Conservation (phyloP, 2,797 vertebrate species). For the Synaphobranchus kaupii region DNA sequence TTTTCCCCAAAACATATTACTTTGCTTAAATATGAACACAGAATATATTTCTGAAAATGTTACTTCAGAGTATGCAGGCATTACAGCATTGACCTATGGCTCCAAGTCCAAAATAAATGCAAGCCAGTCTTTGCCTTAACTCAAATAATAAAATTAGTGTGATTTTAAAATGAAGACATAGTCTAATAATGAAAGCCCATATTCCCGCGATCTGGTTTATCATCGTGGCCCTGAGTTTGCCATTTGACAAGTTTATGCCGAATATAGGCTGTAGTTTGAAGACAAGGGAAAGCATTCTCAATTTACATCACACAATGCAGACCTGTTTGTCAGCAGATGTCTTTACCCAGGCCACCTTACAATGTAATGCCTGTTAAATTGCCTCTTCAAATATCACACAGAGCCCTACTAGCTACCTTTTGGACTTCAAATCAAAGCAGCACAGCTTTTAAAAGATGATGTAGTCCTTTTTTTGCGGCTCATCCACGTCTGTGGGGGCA, state of each 20-base stretch:
- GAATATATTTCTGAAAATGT: not conserved
- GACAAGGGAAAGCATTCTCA: conserved; percentile 17
- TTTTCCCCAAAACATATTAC: not conserved
- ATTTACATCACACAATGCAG: conserved; percentile 10
- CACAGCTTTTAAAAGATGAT: not conserved
- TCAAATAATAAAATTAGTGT: not conserved
- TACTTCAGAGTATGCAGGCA: not conserved
- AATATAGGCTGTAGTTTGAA: not conserved
- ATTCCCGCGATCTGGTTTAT: not conserved
- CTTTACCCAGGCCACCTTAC: not conserved
- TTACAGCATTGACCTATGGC: not conserved
- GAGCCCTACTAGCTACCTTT: not conserved
- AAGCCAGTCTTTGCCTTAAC: not conserved
- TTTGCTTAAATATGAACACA: not conserved
- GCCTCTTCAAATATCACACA: not conserved
- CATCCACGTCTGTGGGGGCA: not conserved
- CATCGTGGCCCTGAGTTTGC: not conserved
- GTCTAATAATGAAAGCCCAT: not conserved
- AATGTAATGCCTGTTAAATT: conserved; percentile 4
- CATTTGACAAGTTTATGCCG: not conserved
- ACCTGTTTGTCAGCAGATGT: conserved; percentile 15
- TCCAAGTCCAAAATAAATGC: not conserved
- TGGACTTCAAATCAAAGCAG: not conserved
- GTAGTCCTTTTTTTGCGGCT: not conserved
- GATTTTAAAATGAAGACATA: not conserved